Conservation (phyloP, 2,888 invertebrate species). For the Biston betularia region DNA sequence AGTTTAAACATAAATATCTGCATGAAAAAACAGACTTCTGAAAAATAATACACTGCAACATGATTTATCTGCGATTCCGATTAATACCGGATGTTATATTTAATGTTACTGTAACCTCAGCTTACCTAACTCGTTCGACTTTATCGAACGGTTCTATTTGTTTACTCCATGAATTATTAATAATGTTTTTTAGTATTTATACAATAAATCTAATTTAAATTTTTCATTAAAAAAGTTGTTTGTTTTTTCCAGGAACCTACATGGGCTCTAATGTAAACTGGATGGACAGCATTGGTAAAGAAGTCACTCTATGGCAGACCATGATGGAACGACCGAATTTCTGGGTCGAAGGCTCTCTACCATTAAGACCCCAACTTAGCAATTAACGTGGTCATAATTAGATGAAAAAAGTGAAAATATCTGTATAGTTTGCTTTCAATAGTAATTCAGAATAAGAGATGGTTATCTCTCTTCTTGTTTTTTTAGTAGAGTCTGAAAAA, state of each 20-base stretch:
- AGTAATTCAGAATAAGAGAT: no score
- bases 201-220: no score
- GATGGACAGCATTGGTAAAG: constrained; percentile 98
- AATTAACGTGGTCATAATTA: constrained; percentile 54
- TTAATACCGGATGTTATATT: no score
- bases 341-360: constrained; percentile 98
- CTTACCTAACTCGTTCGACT: no score
- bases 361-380: constrained; percentile 91
- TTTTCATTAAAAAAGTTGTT: background rate
- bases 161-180: no score
- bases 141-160: no score
- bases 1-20: no score
- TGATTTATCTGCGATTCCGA: no score
- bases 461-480: background rate
- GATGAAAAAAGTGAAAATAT: background rate
- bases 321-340: constrained; percentile 97
- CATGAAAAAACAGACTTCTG: no score
- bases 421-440: background rate
- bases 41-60: no score
- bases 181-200: no score
- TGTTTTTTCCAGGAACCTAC: constrained; percentile 89
- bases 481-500: background rate
- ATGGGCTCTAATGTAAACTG: constrained; percentile 95
- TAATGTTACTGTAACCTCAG: no score
- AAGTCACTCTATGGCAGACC: constrained; percentile 95